Evolutionary conservation across 2,888 invertebrate species (phyloP).

Genomic region (Metallyticus violacea): DNA sequence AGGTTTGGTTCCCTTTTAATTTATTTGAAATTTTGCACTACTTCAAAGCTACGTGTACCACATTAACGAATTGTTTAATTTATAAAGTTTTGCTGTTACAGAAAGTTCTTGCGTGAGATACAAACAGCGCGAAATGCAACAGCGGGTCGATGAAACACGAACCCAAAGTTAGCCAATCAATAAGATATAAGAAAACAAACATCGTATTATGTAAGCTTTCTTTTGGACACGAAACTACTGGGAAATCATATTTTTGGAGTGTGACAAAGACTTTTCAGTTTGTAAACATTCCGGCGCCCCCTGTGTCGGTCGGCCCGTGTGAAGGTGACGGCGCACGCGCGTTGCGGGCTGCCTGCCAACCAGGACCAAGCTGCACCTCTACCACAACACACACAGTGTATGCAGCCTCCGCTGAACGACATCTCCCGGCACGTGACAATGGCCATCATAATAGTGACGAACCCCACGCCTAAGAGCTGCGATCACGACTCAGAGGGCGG

Average conservation of each 20-base stretch:
- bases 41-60: too few species aligned
- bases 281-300: neutral
- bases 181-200: too few species aligned
- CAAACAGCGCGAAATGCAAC: too few species aligned
- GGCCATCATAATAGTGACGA: constrained; percentile 14
- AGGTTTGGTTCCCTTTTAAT: too few species aligned
- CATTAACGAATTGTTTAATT: too few species aligned
- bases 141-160: too few species aligned
- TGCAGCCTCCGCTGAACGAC: neutral
- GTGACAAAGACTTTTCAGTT: neutral
- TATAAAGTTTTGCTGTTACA: too few species aligned
- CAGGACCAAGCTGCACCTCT: neutral
- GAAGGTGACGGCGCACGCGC: constrained; percentile 17
- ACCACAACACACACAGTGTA: neutral
- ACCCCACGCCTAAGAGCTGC: constrained; percentile 11
- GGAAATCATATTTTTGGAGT: neutral
- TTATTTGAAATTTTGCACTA: too few species aligned
- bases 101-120: too few species aligned
- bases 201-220: too few species aligned
- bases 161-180: too few species aligned
- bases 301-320: neutral
- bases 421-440: neutral
- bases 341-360: constrained; percentile 9
- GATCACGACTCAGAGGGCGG: neutral
- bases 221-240: neutral